A percentile compares a stretch with the other conserved stretches of the same genome.
Conservation (phyloP, 2,888 invertebrate genomes). For the Rhyacophila evoluta region DNA sequence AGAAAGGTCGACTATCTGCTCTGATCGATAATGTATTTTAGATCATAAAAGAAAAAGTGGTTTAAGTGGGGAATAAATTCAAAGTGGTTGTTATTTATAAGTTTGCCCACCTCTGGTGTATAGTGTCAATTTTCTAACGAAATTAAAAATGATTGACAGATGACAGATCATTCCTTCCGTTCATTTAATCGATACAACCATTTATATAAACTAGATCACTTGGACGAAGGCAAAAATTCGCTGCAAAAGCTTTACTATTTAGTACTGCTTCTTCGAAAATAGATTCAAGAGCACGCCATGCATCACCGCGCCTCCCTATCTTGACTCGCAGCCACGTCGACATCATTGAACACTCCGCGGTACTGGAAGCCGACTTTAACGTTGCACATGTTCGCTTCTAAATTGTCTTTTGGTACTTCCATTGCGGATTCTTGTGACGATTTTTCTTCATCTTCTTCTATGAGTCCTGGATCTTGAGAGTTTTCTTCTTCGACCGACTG, state of each 20-base stretch:
- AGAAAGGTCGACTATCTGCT: too few relatives aligned
- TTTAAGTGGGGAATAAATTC: too few relatives aligned
- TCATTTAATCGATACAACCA: too few relatives aligned
- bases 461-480: constrained; percentile 47
- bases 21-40: too few relatives aligned
- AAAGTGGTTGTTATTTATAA: too few relatives aligned
- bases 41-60: too few relatives aligned
- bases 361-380: constrained; percentile 43
- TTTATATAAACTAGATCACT: neutral
- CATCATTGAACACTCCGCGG: constrained; percentile 48
- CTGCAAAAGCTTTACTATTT: neutral
- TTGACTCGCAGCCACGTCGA: constrained; percentile 45
- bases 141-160: too few relatives aligned
- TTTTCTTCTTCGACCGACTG: constrained; percentile 36
- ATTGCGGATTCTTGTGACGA: neutral
- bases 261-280: neutral
- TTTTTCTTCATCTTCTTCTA: constrained; percentile 40
- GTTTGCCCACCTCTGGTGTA: too few relatives aligned
- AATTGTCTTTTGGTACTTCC: constrained; percentile 3
- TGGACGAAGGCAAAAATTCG: neutral
- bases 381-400: constrained; percentile 31
- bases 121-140: too few relatives aligned
- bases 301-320: constrained; percentile 52
- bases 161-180: too few relatives aligned
- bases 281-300: constrained; percentile 28